Evolutionary conservation across 2,113 vertebrate species (phyloP).

Genomic region (Okapia johnstoni): DNA sequence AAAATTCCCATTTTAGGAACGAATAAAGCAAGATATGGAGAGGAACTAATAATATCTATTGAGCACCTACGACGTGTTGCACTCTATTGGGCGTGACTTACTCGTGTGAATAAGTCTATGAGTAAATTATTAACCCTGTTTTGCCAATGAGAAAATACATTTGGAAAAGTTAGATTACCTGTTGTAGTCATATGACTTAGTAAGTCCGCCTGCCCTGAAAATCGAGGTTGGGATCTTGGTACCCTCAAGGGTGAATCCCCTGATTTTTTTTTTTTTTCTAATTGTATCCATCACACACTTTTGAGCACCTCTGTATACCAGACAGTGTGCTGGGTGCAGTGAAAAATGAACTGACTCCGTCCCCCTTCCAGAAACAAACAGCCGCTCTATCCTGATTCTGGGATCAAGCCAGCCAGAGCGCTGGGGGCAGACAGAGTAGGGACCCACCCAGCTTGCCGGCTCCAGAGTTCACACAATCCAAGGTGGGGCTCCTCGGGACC

Average conservation of each 20-base stretch:
- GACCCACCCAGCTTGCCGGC: not conserved
- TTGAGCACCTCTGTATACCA: not conserved
- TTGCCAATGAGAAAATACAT: not conserved
- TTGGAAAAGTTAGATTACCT: not conserved
- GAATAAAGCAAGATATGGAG: constrained; percentile 20
- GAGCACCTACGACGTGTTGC: not conserved
- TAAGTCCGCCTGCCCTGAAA: not conserved
- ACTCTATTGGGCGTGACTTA: not conserved
- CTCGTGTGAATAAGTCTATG: not conserved
- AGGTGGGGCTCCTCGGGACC: not conserved
- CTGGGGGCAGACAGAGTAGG: not conserved
- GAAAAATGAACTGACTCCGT: not conserved
- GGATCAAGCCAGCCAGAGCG: not conserved
- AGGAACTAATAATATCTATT: not conserved
- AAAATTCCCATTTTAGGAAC: not conserved
- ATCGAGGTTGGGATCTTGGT: not conserved
- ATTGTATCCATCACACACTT: not conserved
- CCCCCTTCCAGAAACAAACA: not conserved
- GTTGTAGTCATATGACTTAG: accelerated
- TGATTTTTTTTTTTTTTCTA: not conserved
- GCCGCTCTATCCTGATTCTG: not conserved
- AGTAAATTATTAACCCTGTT: not conserved
- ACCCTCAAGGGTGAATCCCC: not conserved
- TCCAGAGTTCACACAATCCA: too few species aligned
- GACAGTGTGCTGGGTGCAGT: not conserved